phyloP scores from a whole-genome alignment of 92 coral and sea anemone genomes.

The Metridium senile region DNA sequence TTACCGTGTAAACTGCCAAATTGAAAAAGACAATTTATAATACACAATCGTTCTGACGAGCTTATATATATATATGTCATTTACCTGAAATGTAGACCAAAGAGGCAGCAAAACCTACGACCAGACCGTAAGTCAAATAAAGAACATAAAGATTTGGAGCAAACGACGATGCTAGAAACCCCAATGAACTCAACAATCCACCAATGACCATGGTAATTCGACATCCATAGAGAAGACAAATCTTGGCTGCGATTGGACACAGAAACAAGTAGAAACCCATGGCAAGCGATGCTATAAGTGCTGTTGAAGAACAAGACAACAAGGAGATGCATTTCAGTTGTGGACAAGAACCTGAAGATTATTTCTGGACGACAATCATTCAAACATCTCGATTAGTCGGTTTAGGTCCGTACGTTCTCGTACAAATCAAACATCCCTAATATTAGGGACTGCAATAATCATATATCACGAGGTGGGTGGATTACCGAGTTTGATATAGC shows the following conservation, averaged over 20 bases:
- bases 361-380: too few relatives aligned
- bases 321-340: too few relatives aligned
- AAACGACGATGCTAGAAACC: constrained; percentile 32
- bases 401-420: too few relatives aligned
- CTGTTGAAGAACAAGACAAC: constrained; percentile 9
- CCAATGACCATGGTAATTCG: constrained; percentile 17
- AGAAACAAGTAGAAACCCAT: neutral
- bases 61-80: neutral
- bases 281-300: neutral
- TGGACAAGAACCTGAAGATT: too few relatives aligned
- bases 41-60: too few relatives aligned
- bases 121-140: constrained; percentile 35
- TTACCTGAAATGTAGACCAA: constrained; percentile 15
- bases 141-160: constrained; percentile 25
- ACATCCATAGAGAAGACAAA: neutral
- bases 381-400: too few relatives aligned
- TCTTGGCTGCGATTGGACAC: constrained; percentile 3
- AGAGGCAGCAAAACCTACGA: constrained; percentile 24
- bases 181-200: constrained; percentile 26
- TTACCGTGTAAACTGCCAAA: neutral
- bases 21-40: too few relatives aligned
- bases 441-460: too few relatives aligned
- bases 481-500: too few relatives aligned
- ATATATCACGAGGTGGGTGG: too few relatives aligned
- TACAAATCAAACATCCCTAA: too few relatives aligned